Evolutionary conservation across 2,888 invertebrate genomes (phyloP).

Genomic region (Stenodera caucasica): DNA sequence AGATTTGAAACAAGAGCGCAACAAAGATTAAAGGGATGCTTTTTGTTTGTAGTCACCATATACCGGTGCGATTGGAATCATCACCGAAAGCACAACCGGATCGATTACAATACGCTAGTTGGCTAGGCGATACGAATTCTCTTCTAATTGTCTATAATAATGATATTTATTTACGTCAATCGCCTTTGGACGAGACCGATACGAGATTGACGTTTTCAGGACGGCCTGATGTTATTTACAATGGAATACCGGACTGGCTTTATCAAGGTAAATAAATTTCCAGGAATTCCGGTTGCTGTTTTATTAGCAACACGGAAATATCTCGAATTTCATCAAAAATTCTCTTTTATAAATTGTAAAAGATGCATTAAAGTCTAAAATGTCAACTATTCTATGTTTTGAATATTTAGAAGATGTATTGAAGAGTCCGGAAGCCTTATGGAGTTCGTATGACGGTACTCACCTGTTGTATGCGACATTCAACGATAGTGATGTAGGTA

Average conservation of each 20-base stretch:
- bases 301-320: too few relatives aligned
- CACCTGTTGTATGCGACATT: conserved; percentile 84
- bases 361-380: too few relatives aligned
- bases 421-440: conserved; percentile 77
- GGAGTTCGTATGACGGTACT: conserved; percentile 82
- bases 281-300: neutral
- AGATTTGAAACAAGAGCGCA: neutral
- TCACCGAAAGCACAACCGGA: conserved; percentile 69
- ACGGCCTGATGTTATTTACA: conserved; percentile 78
- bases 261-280: conserved; percentile 79
- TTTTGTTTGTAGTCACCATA: conserved; percentile 69
- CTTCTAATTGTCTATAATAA: conserved; percentile 82
- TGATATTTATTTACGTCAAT: conserved; percentile 81
- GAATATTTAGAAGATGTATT: conserved; percentile 74
- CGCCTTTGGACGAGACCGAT: conserved; percentile 71
- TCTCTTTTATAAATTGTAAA: too few relatives aligned
- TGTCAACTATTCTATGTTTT: too few relatives aligned
- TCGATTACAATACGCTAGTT: conserved; percentile 80
- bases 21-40: neutral
- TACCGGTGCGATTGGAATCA: conserved; percentile 79
- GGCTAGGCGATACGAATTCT: conserved; percentile 78
- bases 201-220: conserved; percentile 76
- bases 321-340: too few relatives aligned
- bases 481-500: conserved; percentile 79
- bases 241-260: conserved; percentile 94